phyloP scores from a whole-genome alignment of 2,797 vertebrate species.

The Anas bernieri region DNA sequence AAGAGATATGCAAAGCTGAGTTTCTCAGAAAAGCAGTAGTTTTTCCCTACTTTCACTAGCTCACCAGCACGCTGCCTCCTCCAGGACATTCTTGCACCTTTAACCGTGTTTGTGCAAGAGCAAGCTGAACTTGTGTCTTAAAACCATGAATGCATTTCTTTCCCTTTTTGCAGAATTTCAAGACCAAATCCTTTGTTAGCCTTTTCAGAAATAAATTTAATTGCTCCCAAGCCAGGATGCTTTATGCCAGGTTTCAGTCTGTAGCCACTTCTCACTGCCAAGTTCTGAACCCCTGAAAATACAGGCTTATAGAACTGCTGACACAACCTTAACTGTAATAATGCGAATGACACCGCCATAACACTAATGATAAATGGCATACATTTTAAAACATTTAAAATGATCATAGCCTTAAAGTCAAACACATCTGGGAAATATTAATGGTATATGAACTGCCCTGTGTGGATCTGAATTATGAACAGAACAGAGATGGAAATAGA shows the following conservation, averaged over 20 bases:
- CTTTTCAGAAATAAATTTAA: conserved; percentile 23
- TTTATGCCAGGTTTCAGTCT: conserved; percentile 52
- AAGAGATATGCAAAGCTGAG: not conserved
- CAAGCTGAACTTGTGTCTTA: not conserved
- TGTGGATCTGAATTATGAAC: conserved; percentile 81
- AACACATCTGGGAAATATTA: conserved; percentile 80
- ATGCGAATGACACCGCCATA: conserved; percentile 67
- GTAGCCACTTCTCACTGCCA: conserved; percentile 64
- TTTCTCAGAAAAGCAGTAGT: not conserved
- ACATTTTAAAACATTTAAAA: conserved; percentile 83
- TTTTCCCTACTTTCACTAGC: not conserved
- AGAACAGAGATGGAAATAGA: conserved; percentile 79
- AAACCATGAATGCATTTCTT: not conserved
- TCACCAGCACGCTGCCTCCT: not conserved
- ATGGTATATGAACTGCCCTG: conserved; percentile 74
- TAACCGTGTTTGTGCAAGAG: not conserved
- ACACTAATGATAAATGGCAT: conserved; percentile 80
- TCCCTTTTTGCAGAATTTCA: not conserved
- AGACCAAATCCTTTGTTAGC: conserved; percentile 30
- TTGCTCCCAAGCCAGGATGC: conserved; percentile 22
- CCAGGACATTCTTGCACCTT: not conserved
- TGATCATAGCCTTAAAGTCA: conserved; percentile 79
- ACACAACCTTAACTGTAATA: conserved; percentile 75
- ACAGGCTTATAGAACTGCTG: conserved; percentile 68
- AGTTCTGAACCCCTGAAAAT: conserved; percentile 70